Evolutionary conservation across 2,797 vertebrate species (phyloP), one percentile per base, ranked within the genome.

Genomic region (Danionella dracula): DNA sequence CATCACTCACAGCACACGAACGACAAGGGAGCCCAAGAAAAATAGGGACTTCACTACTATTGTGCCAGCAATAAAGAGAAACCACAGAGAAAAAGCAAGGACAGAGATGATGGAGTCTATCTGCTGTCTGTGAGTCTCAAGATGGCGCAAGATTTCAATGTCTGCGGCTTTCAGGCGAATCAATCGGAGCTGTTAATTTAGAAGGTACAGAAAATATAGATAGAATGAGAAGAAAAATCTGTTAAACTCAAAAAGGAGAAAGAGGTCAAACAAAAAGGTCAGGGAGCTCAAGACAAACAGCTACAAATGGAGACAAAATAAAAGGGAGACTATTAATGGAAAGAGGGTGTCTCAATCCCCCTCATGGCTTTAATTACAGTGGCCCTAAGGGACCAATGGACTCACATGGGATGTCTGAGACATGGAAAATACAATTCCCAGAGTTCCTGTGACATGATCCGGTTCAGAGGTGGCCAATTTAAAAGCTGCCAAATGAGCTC

Each of bases 1-100:
- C 87, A 79, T 87, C 86, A 91, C 85, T 83, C 83, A 90, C 85
- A 81, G 84, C 81, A 88, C 86, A 87, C 74, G 77, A 79, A 88
- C 79, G 31, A 88, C 80, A 74, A 80, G 76, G 75, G 76, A 50
- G 79, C 81, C 75, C 58, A 12, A 27, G 48, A 38, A 82, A 78
- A 71, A 76, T 23, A 51, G 61, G 59, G 40, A 62, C 34, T 72
- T 79, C 74, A 77, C 77, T 84, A 85, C 82, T 78, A 81, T 84
- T 86, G 83, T 85, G 84, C 84, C 81, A 82, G 77, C 78, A 69
- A 72, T 74, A 73, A 66, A 81, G 79, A 77, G 23, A 66, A 56
- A 62, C 46, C 49, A 65, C 23, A 79, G 40, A 68, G 38, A 54
- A 57, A 53, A 67, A 61, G 34, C 32, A 60, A 45, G 37, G 44